These are phyloP conservation scores for Sinhomidia bicolor DNA, from an alignment of 2,888 invertebrate species.

Conservation along the genomic window DNA sequence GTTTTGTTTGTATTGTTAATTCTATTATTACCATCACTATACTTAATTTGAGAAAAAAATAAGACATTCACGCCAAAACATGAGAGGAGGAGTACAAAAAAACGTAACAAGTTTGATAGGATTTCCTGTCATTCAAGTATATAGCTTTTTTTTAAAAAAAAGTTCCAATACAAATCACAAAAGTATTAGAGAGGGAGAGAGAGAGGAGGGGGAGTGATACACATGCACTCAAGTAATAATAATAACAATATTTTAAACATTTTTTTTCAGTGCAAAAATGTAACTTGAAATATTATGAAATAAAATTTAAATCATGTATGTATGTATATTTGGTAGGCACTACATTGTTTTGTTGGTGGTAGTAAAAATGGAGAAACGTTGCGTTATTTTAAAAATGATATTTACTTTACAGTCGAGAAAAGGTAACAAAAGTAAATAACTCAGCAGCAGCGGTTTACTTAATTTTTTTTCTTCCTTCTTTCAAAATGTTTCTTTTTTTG, in stretches of 20 bases:
- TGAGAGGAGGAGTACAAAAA: too few relatives aligned
- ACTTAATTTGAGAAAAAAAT: conserved; percentile 4
- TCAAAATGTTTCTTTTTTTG: conserved; percentile 8
- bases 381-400: conserved; percentile 10
- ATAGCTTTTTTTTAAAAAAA: too few relatives aligned
- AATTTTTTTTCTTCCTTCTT: background rate
- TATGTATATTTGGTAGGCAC: background rate
- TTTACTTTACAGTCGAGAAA: background rate
- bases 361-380: background rate
- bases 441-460: conserved; percentile 24
- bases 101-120: background rate
- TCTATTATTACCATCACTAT: background rate
- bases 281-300: background rate
- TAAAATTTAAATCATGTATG: background rate
- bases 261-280: background rate
- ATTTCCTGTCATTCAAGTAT: conserved; percentile 1
- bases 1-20: too few relatives aligned
- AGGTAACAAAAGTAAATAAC: conserved; percentile 25
- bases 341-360: background rate
- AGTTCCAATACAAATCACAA: background rate
- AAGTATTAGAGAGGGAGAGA: too few relatives aligned
- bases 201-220: too few relatives aligned
- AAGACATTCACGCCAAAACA: conserved; percentile 41
- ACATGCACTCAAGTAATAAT: background rate
- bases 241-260: too few relatives aligned